Evolutionary conservation across 2,888 invertebrate species (phyloP).

Genomic region (Pterobdella sp.): DNA sequence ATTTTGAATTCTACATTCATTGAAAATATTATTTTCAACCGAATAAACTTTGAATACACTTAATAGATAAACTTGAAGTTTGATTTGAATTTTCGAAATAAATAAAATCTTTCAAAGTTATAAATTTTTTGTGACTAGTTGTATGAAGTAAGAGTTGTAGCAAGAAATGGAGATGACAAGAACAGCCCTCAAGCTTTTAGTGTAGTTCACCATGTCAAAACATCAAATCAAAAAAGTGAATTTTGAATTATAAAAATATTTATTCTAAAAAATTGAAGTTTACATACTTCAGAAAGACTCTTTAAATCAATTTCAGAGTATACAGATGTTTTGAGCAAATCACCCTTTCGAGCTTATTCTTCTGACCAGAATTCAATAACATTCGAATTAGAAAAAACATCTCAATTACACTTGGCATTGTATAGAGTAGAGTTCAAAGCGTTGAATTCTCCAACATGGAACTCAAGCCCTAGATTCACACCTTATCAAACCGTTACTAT

Average conservation of each 20-base stretch:
- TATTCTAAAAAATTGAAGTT: neutral
- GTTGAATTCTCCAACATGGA: slow-evolving; percentile 6
- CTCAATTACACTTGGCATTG: neutral
- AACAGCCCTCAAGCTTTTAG: slow-evolving; percentile 3
- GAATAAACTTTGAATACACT: no score
- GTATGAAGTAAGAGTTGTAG: slow-evolving; percentile 2
- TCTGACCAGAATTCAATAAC: neutral
- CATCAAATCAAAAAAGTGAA: neutral
- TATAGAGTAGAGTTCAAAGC: slow-evolving; percentile 8
- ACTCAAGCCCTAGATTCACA: neutral
- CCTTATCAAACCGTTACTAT: slow-evolving; percentile 19
- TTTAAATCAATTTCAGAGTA: neutral
- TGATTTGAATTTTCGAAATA: no score
- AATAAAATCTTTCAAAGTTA: no score
- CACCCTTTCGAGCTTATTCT: neutral
- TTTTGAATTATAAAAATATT: neutral
- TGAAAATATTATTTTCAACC: no score
- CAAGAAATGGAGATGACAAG: slow-evolving; percentile 8
- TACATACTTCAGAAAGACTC: neutral
- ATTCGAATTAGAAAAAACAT: neutral
- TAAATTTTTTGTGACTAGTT: no score
- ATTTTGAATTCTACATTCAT: no score
- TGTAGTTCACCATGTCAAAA: slow-evolving; percentile 5
- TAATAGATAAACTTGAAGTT: no score
- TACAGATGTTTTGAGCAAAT: slow-evolving; percentile 6